These are phyloP conservation scores for Glossosoma conforme DNA, from an alignment of 1,140 invertebrate genomes.

Conservation along the genomic window DNA sequence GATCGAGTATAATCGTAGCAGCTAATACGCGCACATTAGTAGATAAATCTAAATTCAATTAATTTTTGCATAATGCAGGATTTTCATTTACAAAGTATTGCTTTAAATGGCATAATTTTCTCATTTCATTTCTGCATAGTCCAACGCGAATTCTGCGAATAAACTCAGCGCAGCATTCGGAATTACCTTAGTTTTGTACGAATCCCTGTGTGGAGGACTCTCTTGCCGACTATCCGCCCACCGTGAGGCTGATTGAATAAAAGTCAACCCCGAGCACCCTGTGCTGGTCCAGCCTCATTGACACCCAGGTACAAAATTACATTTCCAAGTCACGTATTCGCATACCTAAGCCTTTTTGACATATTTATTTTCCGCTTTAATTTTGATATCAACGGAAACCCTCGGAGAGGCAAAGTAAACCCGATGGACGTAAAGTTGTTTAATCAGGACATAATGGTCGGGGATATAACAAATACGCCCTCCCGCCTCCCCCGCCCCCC, in stretches of 20 bases:
- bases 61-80: too few species aligned
- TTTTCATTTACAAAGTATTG: too few species aligned
- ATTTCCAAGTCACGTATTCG: constrained; percentile 18
- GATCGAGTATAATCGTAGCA: too few species aligned
- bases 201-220: too few species aligned
- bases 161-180: too few species aligned
- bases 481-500: not conserved
- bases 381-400: constrained; percentile 26
- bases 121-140: too few species aligned
- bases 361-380: constrained; percentile 29
- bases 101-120: too few species aligned
- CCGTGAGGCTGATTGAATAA: not conserved
- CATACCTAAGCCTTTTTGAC: constrained; percentile 20
- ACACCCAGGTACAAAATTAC: constrained; percentile 22
- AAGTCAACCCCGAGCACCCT: not conserved
- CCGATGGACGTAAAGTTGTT: constrained; percentile 26
- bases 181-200: too few species aligned
- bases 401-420: constrained; percentile 13
- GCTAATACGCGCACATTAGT: too few species aligned
- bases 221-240: not conserved
- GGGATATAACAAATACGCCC: constrained; percentile 23
- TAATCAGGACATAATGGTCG: constrained; percentile 31
- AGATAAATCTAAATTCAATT: too few species aligned
- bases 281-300: constrained; percentile 1
- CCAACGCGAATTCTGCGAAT: too few species aligned